Conservation (phyloP, 2,113 vertebrate species). For the Rissa tridactyla region DNA sequence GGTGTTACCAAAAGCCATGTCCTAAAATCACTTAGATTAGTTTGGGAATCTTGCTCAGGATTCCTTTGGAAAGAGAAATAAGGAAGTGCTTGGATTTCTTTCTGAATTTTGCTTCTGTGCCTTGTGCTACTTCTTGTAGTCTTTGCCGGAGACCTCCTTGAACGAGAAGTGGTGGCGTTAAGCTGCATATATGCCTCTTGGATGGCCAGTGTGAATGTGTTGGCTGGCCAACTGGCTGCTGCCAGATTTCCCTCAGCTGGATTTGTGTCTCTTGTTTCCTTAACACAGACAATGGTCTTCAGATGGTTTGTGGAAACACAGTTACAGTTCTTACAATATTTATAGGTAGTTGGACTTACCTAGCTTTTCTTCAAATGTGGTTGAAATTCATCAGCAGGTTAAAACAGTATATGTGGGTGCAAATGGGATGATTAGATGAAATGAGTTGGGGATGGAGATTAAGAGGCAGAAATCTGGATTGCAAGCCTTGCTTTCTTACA, state of each 20-base stretch:
- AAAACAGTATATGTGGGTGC: not conserved
- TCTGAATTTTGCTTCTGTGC: not conserved
- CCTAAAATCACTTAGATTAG: not conserved
- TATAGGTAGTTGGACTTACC: not conserved
- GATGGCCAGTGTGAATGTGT: not conserved
- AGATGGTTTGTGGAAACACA: not conserved
- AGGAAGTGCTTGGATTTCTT: not conserved
- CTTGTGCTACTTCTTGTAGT: not conserved
- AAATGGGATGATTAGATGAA: not conserved
- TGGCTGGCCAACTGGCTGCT: not conserved
- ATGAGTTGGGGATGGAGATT: not conserved
- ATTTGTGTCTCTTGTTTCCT: not conserved
- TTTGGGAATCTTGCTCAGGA: not conserved
- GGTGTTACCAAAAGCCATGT: not conserved
- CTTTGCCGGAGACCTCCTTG: not conserved
- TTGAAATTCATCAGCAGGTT: not conserved
- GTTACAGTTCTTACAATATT: not conserved
- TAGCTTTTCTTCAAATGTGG: not conserved
- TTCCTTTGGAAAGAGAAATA: not conserved
- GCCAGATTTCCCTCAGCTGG: not conserved
- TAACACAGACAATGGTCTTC: not conserved
- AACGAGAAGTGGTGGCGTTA: not conserved
- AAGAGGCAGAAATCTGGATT: not conserved
- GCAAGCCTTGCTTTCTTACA: not conserved
- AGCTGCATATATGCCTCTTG: not conserved